Percentiles rank a stretch among this genome's conserved stretches.
phyloP scores from a whole-genome alignment of 2,113 vertebrate genomes.

The Baryphthengus martii region DNA sequence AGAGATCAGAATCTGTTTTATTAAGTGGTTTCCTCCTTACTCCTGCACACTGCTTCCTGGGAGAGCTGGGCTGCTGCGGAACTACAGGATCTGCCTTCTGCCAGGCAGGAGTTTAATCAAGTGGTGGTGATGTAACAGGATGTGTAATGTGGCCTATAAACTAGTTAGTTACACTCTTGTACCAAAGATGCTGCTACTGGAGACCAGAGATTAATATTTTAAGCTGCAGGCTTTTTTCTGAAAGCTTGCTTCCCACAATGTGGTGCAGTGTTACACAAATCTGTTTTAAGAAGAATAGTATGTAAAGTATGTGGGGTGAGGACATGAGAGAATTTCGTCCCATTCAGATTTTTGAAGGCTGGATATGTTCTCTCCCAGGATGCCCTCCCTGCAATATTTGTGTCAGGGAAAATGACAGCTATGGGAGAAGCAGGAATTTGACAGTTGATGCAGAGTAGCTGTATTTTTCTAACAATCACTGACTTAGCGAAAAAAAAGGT shows the following conservation, averaged over 20 bases:
- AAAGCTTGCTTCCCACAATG: neutral
- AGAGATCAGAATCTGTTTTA: neutral
- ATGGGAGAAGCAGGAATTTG: neutral
- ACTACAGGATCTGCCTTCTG: neutral
- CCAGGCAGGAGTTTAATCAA: neutral
- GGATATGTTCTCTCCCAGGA: neutral
- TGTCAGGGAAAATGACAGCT: neutral
- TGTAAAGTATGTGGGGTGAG: neutral
- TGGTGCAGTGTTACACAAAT: neutral
- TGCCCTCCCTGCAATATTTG: neutral
- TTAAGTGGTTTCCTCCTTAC: neutral
- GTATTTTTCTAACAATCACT: neutral
- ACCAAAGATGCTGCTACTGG: neutral
- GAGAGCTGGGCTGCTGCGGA: neutral
- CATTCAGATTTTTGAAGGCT: neutral
- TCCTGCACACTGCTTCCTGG: accelerated
- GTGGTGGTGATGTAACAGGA: neutral
- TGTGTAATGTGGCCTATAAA: neutral
- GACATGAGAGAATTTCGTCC: neutral
- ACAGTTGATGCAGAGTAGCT: neutral
- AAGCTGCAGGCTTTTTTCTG: neutral
- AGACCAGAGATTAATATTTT: neutral
- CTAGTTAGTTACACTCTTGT: neutral
- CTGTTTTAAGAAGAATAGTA: neutral
- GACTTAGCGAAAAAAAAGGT: too few relatives aligned